Evolutionary conservation across 2,888 invertebrate species (phyloP).

Genomic region (Lithophane leautieri): DNA sequence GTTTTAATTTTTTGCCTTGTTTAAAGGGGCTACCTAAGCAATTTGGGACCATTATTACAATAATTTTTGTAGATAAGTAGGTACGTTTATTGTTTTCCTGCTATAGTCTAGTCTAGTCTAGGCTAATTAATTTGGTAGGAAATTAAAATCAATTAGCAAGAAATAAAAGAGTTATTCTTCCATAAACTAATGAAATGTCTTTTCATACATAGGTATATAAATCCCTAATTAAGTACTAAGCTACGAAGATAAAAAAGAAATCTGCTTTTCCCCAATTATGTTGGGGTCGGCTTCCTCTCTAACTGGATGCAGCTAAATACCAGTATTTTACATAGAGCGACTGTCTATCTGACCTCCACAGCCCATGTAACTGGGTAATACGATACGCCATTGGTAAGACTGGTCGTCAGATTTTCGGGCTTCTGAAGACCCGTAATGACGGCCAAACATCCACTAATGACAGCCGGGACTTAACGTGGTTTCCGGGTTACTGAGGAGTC

Average conservation of each 20-base stretch:
- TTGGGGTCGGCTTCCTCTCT: too few species aligned
- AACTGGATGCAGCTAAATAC: too few species aligned
- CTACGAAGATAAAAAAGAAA: neutral
- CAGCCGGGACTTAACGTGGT: too few species aligned
- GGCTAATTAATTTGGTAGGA: neutral
- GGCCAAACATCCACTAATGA: too few species aligned
- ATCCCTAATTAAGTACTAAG: neutral
- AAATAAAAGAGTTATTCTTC: neutral
- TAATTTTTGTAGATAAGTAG: neutral
- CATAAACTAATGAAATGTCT: neutral
- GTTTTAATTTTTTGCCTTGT: slow-evolving; percentile 17
- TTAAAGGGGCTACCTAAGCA: neutral
- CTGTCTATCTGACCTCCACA: too few species aligned
- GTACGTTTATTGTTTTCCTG: neutral
- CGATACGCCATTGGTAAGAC: too few species aligned
- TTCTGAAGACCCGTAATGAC: too few species aligned
- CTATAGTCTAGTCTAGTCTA: neutral
- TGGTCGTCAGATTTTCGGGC: too few species aligned
- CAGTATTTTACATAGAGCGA: too few species aligned
- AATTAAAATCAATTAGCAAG: neutral
- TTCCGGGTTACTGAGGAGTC: too few species aligned
- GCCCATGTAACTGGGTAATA: too few species aligned
- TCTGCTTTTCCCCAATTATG: too few species aligned
- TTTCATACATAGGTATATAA: neutral
- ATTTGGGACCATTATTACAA: neutral